A percentile compares a stretch with the other conserved stretches of the same genome.
Conservation (phyloP, 2,113 vertebrate species). For the Chamaetylas fuelleborni region DNA sequence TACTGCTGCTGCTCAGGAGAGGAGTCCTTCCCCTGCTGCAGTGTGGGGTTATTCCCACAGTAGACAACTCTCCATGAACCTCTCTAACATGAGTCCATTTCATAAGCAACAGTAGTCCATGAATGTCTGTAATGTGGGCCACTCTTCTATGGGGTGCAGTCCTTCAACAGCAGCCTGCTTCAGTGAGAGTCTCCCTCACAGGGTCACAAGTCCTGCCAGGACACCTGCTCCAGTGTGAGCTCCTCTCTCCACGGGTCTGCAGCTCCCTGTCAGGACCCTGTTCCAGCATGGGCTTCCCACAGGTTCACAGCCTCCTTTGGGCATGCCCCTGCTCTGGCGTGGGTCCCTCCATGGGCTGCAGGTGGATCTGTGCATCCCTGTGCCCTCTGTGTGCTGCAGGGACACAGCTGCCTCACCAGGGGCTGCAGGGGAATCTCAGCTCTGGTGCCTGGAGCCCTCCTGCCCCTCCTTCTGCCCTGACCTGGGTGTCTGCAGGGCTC, state of each 20-base stretch:
- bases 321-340: background rate
- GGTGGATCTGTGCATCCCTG: background rate
- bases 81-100: background rate
- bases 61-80: background rate
- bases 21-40: background rate
- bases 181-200: background rate
- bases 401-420: background rate
- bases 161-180: background rate
- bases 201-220: background rate
- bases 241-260: background rate
- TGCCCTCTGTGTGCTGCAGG: background rate
- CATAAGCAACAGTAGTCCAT: background rate
- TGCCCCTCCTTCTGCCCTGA: background rate
- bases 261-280: background rate
- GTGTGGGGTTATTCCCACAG: fast-evolving
- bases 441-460: background rate
- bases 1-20: background rate
- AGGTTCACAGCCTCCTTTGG: background rate
- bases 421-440: background rate
- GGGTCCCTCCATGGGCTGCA: background rate
- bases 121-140: background rate
- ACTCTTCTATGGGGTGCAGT: background rate
- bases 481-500: background rate
- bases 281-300: background rate
- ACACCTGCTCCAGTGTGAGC: background rate